Evolutionary conservation across 2,888 invertebrate species (phyloP).

Genomic region (Panorpa germanica): DNA sequence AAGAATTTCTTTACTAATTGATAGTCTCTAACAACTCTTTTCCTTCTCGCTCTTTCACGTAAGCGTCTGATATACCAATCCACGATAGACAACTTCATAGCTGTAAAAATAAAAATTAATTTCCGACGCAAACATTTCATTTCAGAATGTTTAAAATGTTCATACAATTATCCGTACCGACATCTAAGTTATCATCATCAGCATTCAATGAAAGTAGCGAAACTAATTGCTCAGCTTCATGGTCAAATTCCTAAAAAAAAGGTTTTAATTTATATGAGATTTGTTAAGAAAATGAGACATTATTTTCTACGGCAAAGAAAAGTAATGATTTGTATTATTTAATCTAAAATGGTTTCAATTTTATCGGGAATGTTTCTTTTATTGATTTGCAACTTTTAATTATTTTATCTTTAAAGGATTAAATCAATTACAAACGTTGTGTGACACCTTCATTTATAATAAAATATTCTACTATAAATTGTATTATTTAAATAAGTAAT

Average conservation of each 20-base stretch:
- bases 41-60: constrained; percentile 71
- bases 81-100: constrained; percentile 77
- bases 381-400: too few species aligned
- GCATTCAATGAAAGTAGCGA: constrained; percentile 65
- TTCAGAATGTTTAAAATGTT: background rate
- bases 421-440: too few species aligned
- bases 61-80: constrained; percentile 77
- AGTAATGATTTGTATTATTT: too few species aligned
- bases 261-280: too few species aligned
- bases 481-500: too few species aligned
- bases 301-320: too few species aligned
- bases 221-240: constrained; percentile 78
- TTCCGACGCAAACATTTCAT: background rate
- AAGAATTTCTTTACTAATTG: constrained; percentile 79
- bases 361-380: too few species aligned
- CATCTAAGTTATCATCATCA: constrained; percentile 80
- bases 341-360: too few species aligned
- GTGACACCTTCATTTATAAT: too few species aligned
- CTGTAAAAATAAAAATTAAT: constrained; percentile 23
- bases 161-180: constrained; percentile 28
- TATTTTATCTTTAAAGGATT: too few species aligned
- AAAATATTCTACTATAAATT: too few species aligned
- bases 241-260: constrained; percentile 68
- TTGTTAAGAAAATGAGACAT: too few species aligned
- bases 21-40: constrained; percentile 78